Evolutionary conservation across 2,113 vertebrate genomes (phyloP).

Genomic region (Oceanites oceanicus): DNA sequence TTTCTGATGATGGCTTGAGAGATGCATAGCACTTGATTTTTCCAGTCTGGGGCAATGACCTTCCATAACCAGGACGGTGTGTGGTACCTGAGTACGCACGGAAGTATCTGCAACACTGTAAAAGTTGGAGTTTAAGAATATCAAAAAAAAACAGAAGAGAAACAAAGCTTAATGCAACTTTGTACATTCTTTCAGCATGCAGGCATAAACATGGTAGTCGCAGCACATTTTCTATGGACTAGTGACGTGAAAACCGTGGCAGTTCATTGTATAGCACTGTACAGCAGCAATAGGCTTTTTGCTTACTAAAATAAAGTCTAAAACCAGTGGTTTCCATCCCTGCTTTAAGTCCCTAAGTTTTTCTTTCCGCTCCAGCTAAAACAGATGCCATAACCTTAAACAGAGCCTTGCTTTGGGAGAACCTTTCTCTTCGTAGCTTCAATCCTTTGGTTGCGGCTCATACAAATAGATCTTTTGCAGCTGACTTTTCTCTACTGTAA

Average conservation of each 20-base stretch:
- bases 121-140: background rate
- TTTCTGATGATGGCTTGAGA: background rate
- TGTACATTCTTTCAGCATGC: slow-evolving; percentile 38
- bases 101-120: background rate
- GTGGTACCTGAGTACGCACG: background rate
- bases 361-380: slow-evolving; percentile 20
- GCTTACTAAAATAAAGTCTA: slow-evolving; percentile 48
- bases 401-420: background rate
- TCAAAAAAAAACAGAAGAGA: background rate
- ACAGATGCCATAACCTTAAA: background rate
- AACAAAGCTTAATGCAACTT: slow-evolving; percentile 4
- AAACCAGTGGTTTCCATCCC: slow-evolving; percentile 49
- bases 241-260: slow-evolving; percentile 19
- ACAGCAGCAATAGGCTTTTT: slow-evolving; percentile 47
- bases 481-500: background rate
- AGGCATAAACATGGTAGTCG: background rate
- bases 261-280: slow-evolving; percentile 31
- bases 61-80: background rate
- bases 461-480: background rate
- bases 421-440: background rate
- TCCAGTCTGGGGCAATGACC: background rate
- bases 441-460: background rate
- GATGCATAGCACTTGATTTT: background rate
- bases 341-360: slow-evolving; percentile 30
- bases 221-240: slow-evolving; percentile 43